Evolutionary conservation across 2,797 vertebrate species (phyloP).

Genomic region (Acanthiza pusilla): DNA sequence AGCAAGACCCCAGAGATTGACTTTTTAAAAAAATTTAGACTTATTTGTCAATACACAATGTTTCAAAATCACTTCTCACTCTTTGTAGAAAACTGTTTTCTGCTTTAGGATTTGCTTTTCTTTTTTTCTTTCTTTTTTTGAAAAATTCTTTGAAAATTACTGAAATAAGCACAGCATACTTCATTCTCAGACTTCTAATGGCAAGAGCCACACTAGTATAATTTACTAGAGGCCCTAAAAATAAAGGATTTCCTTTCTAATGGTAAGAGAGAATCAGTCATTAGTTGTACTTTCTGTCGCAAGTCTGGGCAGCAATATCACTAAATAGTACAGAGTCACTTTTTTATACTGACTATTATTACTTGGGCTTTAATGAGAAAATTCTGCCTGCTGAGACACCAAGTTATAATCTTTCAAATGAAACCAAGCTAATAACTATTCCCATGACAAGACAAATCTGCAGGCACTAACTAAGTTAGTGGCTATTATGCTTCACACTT

Average conservation of each 20-base stretch:
- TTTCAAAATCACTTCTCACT: background rate
- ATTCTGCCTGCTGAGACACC: constrained; percentile 20
- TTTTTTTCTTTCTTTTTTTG: background rate
- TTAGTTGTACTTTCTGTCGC: background rate
- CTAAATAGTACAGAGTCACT: background rate
- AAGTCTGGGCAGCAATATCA: background rate
- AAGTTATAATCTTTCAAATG: constrained; percentile 9
- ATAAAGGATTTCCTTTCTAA: constrained; percentile 13
- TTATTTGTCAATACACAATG: background rate
- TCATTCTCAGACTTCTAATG: background rate
- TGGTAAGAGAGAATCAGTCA: constrained; percentile 18
- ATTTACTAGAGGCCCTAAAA: constrained; percentile 5
- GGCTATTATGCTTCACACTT: background rate
- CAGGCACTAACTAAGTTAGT: constrained; percentile 26
- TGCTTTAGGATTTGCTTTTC: background rate
- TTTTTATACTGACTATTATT: constrained; percentile 17
- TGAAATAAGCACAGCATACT: background rate
- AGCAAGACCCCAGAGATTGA: background rate
- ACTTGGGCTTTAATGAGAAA: constrained; percentile 12
- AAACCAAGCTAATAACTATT: constrained; percentile 41
- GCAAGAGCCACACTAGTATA: background rate
- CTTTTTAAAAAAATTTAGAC: background rate
- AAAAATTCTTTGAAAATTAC: background rate
- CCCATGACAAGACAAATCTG: constrained; percentile 5
- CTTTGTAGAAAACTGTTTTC: background rate